Percentiles rank a stretch among this genome's conserved stretches.
These are phyloP conservation scores for Drosophila robusta DNA, from an alignment of 2,888 invertebrate species.

Conservation along the genomic window DNA sequence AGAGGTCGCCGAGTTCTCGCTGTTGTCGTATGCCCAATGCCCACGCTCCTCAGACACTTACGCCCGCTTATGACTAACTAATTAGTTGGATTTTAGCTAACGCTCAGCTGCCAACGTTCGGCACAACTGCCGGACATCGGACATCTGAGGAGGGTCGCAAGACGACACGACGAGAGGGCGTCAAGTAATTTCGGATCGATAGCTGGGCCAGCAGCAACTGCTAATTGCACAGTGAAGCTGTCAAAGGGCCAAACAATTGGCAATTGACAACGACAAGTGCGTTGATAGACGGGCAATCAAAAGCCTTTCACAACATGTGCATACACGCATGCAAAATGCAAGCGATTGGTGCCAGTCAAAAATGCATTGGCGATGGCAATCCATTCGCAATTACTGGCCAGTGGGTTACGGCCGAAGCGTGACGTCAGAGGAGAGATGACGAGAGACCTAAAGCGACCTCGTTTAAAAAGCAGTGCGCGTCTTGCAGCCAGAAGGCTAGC, in stretches of 20 bases:
- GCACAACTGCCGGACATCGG: slow-evolving; percentile 12
- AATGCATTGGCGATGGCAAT: neutral
- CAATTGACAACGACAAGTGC: slow-evolving; percentile 46
- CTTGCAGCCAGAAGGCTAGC: neutral
- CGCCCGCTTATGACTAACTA: slow-evolving; percentile 27
- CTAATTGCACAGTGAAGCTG: slow-evolving; percentile 39
- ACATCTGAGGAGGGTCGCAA: slow-evolving; percentile 3
- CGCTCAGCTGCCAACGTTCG: slow-evolving; percentile 12
- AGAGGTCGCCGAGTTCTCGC: slow-evolving; percentile 12
- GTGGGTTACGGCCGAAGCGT: neutral
- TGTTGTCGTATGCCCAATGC: neutral
- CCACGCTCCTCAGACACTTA: slow-evolving; percentile 5
- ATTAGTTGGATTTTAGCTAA: slow-evolving; percentile 60
- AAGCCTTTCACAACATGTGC: slow-evolving; percentile 40
- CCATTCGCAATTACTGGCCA: neutral
- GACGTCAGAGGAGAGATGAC: neutral
- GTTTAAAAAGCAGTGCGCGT: neutral
- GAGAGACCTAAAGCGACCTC: neutral
- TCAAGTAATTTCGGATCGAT: slow-evolving; percentile 45
- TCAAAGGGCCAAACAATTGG: slow-evolving; percentile 21
- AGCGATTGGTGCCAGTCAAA: slow-evolving; percentile 3
- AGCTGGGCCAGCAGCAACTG: slow-evolving; percentile 12
- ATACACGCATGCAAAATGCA: slow-evolving; percentile 39
- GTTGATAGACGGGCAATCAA: slow-evolving; percentile 52
- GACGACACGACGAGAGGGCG: slow-evolving; percentile 11